Base-by-base conservation (phyloP, 2,888 invertebrate genomes). In the Allygus modestus region DNA sequence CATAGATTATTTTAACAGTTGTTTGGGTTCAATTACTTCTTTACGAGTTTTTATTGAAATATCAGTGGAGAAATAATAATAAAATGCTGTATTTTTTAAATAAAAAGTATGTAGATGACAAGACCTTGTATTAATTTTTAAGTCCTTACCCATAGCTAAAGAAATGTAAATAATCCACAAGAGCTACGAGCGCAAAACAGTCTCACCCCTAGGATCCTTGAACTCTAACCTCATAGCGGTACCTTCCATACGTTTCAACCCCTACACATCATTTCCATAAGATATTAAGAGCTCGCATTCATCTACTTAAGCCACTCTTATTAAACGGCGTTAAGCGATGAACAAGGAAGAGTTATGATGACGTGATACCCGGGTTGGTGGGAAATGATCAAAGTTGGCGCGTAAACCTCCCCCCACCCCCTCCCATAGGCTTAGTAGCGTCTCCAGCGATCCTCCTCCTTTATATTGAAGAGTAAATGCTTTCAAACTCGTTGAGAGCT, bases 361-460 rank as follows among this genome's bases (percentile, higher is more conserved):
- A 58, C 58, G 58, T 58, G 58, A 58, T 58, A 58, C 58, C 58
- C 58, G 58, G 5, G 58, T 58, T 58, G 58, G 58, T 43, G 43
- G 73, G 73, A 73, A 33, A 73, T 43, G 73, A 73, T 73, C 73
- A 73, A 73, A 73, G 73, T 73, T 73, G 73, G 73, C 73, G 43
- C 73, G 73, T 73, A 43, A 73, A 23, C 33, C 73, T 28, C 69
- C 69, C 61, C 7, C 33, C 33, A 4, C 69, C 33, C 23, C 69
- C 33, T 33, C 69, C 23, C 17, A 12, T 7, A 37, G 37, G 37
- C 37, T 51, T n/a, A 51, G 23, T n/a, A 51, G 23, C 23, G 58
- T 58, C 58, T 58, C 58, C 11, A 5, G 23, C 58, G 58, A 58
- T 20, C 9, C 23, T n/a, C 9, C 23, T n/a, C 23, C 58, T 58